A percentile compares a stretch with the other conserved stretches of the same genome.
phyloP scores from a whole-genome alignment of 2,113 vertebrate genomes.

The Dromas ardeola region DNA sequence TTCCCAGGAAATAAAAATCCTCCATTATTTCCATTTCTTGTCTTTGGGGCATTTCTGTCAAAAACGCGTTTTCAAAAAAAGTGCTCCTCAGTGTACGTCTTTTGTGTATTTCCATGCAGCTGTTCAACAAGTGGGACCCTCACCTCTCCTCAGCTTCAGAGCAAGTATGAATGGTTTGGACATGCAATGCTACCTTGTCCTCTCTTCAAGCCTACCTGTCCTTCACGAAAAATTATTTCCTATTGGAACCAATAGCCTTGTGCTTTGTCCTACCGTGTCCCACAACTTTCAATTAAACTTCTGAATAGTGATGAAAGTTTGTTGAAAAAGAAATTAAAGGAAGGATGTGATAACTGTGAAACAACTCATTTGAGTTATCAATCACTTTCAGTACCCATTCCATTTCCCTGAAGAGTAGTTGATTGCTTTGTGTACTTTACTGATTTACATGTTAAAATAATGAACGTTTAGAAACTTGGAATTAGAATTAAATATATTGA shows the following conservation, averaged over 20 bases:
- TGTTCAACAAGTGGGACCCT: neutral
- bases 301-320: neutral
- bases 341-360: neutral
- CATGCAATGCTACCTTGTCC: rapidly evolving
- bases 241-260: neutral
- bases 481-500: neutral
- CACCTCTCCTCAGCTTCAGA: neutral
- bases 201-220: neutral
- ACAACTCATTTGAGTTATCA: neutral
- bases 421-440: neutral
- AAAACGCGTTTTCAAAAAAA: neutral
- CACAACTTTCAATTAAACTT: neutral
- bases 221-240: neutral
- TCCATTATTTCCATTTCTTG: neutral
- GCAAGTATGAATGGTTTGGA: rapidly evolving
- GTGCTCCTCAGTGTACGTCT: neutral
- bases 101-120: neutral
- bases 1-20: neutral
- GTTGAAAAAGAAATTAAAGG: neutral
- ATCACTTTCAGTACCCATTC: neutral
- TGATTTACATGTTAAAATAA: neutral
- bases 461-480: neutral
- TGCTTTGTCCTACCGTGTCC: neutral
- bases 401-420: neutral
- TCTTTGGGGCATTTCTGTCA: neutral